Base-by-base conservation (phyloP, 2,888 invertebrate genomes). In the Caenorhabditis becei region DNA sequence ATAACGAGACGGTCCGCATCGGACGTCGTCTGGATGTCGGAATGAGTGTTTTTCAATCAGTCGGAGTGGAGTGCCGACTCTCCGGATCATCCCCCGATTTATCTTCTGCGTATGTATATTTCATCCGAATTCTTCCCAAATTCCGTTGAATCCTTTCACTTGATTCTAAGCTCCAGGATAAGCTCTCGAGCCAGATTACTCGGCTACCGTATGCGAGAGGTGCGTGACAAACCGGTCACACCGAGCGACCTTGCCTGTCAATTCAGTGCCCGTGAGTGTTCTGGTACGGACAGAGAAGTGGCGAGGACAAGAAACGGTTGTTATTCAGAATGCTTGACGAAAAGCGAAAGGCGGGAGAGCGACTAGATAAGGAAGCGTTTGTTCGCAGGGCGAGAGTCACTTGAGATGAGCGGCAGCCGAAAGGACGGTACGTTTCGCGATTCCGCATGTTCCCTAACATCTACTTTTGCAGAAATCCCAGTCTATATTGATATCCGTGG, bases 301-400 rank as follows among this genome's bases (percentile, higher is more conserved):
- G 56, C 26, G n/a, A 56, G 32, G 51, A 61, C 69, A 37, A 56
- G 32, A 56, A 32, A 28, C 54, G 70, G 32, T 54, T 71, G 71
- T 71, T 71, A 53, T 62, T 71, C 71, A 54, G n/a, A 71, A 71
- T 54, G 62, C 71, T 71, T 71, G 71, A 37, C 56, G 37, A 72
- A 72, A 72, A 72, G 72, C 49, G 72, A 72, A 72, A 72, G 56
- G 72, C 44, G 62, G 53, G 14, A 61, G 53, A 70, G 71, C 2
- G 62, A 71, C 54, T 71, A 71, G 71, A 71, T 71, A 71, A 71
- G 71, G 62, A 63, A 62, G 32, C 62, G 62, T 20, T 23, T 44
- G 37, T 35, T 26, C 61, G 58, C 16, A 35, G 23, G 28, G 41
- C 56, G 61, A n/a, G n/a, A 69, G 59, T 69, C 53, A 70, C 44